Base-by-base conservation (phyloP, 2,797 vertebrate genomes). In the Luscinia megarhynchos region DNA sequence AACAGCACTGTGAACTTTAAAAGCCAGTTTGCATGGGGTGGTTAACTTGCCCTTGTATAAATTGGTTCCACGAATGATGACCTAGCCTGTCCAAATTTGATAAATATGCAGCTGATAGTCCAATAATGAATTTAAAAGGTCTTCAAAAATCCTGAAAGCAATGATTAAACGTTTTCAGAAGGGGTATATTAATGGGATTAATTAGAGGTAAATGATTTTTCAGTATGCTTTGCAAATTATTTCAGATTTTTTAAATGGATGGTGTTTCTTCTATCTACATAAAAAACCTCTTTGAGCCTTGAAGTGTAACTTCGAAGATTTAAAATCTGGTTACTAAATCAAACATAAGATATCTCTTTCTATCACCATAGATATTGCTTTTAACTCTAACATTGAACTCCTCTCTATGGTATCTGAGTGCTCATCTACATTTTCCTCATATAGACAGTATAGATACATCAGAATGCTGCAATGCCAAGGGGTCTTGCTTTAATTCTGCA, bases 1-100 rank as follows among this genome's bases (percentile, higher is more conserved):
- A 96, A 95, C 80, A 95, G 80, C 77, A 73, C 89, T 13, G 6
- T 94, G 97, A 97, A 97, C 95, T 97, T 95, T 97, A 97, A 98
- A 97, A 98, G 93, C 96, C 92, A 93, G 90, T 93, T 97, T 96
- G 94, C 80, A 89, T 95, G 93, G 95, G 97, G 95, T 91, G 95
- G 96, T 97, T 96, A 95, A 94, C 93, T 96, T 97, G 93, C 34
- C 36, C 94, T 94, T 91, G 20, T 91, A 91, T 87, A 95, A 93
- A 89, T 84, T 67, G 70, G 61, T 93, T 97, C 97, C 89, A 83
- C 63, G 74, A 96, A 94, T 87, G 90, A 96, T 96, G 92, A 96
- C 57, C 94, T 41, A 95, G 86, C 59, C 93, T 95, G 89, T 92
- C 86, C 87, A 94, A 80, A 32, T 91, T 94, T 89, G 93, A 93